Base-by-base conservation (phyloP, 2,888 invertebrate genomes). In the Horisme vitalbata region DNA sequence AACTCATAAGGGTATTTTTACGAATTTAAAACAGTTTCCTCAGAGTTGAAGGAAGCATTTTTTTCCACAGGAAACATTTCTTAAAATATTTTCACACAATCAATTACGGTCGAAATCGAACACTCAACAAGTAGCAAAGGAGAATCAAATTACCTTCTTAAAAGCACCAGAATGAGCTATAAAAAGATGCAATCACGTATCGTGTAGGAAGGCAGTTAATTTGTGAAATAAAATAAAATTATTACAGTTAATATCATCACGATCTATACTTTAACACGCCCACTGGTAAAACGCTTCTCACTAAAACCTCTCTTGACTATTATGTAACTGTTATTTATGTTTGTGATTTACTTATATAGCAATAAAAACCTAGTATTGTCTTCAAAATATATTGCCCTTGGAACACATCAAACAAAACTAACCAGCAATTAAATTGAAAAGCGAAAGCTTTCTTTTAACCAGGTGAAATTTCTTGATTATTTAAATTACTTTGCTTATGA, bases 191-290 rank as follows among this genome's bases (percentile, higher is more conserved):
- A 50, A 60, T 43, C 54, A 54, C 35, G 50, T 45, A 41, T 24
- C 26, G 52, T 45, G 58, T 62, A 52, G 58, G 58, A 27, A 36
- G 57, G 27, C 41, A 41, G 52, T 57, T 58, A 58, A 58, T 57
- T 56, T 47, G 46, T 47, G 33, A 45, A 51, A 55, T 58, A 35
- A 37, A 45, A 51, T 47, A 51, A 52, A 55, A 57, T 45, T 43
- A 57, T 53, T 41, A 36, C 41, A n/a, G 45, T 31, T 52, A 52
- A 41, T 43, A 54, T 54, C 53, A 18, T 37, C 38, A 52, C 43
- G 41, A 52, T 47, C 38, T 45, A 37, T 30, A 18, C 14, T 41
- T 15, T 24, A 36, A 9, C 18, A 43, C 57, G 45, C 54, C 57
- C 54, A 57, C 54, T 7, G 24, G 33, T 31, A 36, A 45, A 39